A percentile compares a stretch with the other conserved stretches of the same genome.
Evolutionary conservation across 2,888 invertebrate species (phyloP).

Genomic region (Pammene aurita): DNA sequence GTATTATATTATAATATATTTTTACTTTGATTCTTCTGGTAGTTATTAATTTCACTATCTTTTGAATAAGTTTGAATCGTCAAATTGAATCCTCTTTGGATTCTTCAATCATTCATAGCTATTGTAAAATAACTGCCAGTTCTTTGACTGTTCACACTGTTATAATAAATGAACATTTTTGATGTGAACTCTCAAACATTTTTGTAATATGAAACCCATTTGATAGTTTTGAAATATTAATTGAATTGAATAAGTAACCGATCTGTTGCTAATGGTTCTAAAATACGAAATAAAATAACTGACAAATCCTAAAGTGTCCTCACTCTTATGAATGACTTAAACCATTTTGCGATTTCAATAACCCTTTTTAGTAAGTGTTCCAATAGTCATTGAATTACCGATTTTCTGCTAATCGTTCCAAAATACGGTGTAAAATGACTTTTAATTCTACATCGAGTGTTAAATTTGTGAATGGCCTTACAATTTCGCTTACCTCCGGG

Average conservation of each 20-base stretch:
- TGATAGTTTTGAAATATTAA: neutral
- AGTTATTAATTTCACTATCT: no score
- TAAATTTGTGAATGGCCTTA: conserved; percentile 59
- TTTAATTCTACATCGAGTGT: conserved; percentile 59
- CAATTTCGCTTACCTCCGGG: conserved; percentile 45
- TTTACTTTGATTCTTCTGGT: no score
- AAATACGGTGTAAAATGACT: conserved; percentile 54
- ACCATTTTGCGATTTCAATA: conserved; percentile 44
- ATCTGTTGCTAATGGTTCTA: conserved; percentile 38
- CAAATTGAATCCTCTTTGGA: no score
- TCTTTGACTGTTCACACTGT: no score
- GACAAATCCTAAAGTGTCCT: conserved; percentile 55
- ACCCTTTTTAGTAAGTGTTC: conserved; percentile 45
- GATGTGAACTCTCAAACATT: no score
- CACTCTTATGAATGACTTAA: conserved; percentile 58
- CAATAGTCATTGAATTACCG: conserved; percentile 14
- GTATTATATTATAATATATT: no score
- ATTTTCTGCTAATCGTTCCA: conserved; percentile 42
- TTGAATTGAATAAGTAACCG: conserved; percentile 9
- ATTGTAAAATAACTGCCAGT: no score
- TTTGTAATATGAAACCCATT: no score
- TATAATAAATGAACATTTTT: no score
- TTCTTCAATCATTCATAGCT: no score
- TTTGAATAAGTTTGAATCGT: no score
- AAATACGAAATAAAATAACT: conserved; percentile 54